Percentiles rank a stretch among this genome's conserved stretches.
Conservation (phyloP, 2,113 vertebrate genomes). For the Caloenas nicobarica region DNA sequence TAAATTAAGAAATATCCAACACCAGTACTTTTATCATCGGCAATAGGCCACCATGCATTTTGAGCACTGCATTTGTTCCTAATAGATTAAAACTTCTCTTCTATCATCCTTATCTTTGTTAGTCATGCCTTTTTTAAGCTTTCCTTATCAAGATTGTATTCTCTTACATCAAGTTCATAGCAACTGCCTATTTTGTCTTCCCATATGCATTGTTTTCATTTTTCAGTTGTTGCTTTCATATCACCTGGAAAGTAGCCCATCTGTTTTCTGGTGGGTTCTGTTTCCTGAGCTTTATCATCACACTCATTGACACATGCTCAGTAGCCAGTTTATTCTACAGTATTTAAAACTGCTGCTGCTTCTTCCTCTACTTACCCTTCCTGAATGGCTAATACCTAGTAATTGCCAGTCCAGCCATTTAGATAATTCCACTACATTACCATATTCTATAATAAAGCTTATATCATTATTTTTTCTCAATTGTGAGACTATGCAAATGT, state of each 20-base stretch:
- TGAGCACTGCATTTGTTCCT: neutral
- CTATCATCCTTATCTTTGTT: neutral
- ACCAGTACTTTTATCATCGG: too few relatives aligned
- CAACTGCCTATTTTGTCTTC: neutral
- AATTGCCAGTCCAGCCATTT: neutral
- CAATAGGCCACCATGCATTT: neutral
- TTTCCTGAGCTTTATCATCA: neutral
- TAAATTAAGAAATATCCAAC: neutral
- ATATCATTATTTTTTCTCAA: neutral
- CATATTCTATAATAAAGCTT: neutral
- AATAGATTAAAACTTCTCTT: neutral
- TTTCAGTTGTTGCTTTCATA: neutral
- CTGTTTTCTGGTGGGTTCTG: neutral
- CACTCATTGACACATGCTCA: rapidly evolving
- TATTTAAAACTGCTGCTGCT: neutral
- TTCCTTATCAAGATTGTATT: neutral
- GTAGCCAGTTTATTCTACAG: neutral
- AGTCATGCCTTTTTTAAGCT: neutral
- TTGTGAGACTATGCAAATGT: neutral
- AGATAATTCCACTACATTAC: neutral
- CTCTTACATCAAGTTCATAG: neutral
- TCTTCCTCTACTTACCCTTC: neutral
- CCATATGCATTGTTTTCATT: neutral
- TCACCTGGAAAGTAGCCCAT: neutral
- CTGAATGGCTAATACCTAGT: neutral